A percentile compares a stretch with the other conserved stretches of the same genome.
Evolutionary conservation across 2,888 invertebrate species (phyloP).

Genomic region (Drosophila atroscutellata): DNA sequence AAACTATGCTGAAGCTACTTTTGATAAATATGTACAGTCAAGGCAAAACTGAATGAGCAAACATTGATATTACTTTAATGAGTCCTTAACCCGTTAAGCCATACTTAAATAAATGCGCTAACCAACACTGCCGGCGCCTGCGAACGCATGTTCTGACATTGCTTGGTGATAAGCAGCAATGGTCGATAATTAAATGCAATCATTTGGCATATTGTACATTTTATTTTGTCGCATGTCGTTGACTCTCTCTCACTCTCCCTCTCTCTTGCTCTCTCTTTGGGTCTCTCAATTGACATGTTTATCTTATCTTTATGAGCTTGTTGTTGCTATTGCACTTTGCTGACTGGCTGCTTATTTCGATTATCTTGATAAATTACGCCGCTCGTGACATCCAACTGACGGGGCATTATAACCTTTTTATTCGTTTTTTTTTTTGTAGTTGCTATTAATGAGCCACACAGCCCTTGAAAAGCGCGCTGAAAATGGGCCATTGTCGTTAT

Average conservation of each 20-base stretch:
- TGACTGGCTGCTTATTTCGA: conserved; percentile 58
- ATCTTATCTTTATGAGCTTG: conserved; percentile 74
- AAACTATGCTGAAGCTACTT: background rate
- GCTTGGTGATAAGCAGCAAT: conserved; percentile 21
- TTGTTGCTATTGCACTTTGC: conserved; percentile 56
- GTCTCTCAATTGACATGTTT: conserved; percentile 59
- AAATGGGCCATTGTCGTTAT: conserved; percentile 60
- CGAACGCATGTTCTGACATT: conserved; percentile 5
- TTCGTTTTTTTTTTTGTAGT: conserved; percentile 8
- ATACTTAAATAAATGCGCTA: background rate
- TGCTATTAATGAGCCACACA: conserved; percentile 22
- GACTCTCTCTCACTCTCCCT: background rate
- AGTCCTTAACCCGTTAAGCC: background rate
- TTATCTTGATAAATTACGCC: conserved; percentile 78
- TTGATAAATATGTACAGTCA: background rate
- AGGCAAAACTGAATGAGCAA: background rate
- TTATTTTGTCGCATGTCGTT: conserved; percentile 21
- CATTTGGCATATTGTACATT: conserved; percentile 36
- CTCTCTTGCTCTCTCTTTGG: background rate
- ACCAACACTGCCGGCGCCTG: conserved; percentile 5
- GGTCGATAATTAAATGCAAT: conserved; percentile 68
- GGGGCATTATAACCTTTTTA: conserved; percentile 37
- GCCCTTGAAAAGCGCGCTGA: conserved; percentile 52
- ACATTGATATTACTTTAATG: background rate
- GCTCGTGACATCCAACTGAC: conserved; percentile 65